Percentiles rank a stretch among this genome's conserved stretches.
These are phyloP conservation scores for Sturmia bella DNA, from an alignment of 2,888 invertebrate species.

Conservation along the genomic window DNA sequence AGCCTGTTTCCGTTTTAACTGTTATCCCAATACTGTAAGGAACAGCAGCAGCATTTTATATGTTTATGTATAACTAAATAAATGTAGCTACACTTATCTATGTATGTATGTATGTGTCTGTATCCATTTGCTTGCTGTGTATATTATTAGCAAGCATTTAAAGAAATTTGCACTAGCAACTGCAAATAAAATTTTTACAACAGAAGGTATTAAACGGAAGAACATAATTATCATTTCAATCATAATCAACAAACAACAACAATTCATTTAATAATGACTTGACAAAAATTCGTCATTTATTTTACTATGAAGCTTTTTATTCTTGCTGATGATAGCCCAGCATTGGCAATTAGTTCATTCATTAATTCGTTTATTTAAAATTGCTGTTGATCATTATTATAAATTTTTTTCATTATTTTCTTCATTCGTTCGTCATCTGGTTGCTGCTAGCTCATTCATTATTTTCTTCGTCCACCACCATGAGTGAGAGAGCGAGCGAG, in stretches of 20 bases:
- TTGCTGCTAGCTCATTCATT: slow-evolving; percentile 19
- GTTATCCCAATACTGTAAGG: slow-evolving; percentile 49
- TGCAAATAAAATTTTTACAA: no score
- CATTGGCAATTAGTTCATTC: slow-evolving; percentile 48
- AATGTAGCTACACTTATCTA: no score
- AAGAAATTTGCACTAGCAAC: background rate
- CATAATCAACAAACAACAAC: background rate
- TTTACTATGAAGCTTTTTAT: background rate
- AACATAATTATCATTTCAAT: slow-evolving; percentile 32
- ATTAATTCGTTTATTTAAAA: slow-evolving; percentile 47
- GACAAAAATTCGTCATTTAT: slow-evolving; percentile 2
- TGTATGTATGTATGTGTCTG: slow-evolving; percentile 3
- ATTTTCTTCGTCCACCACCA: slow-evolving; percentile 3
- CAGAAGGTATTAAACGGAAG: background rate
- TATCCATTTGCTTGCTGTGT: no score
- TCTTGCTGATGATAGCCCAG: slow-evolving; percentile 52
- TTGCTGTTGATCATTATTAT: slow-evolving; percentile 37
- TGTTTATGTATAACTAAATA: no score
- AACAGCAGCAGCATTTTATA: slow-evolving; percentile 25
- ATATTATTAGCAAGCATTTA: background rate
- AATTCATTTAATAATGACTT: no score
- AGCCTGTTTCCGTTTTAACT: slow-evolving; percentile 69
- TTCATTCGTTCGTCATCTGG: background rate
- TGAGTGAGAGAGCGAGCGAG: slow-evolving; percentile 13
- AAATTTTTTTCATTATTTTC: background rate